Evolutionary conservation across 92 coral and sea anemone genomes (phyloP).

Genomic region (Epizoanthus rinbou): DNA sequence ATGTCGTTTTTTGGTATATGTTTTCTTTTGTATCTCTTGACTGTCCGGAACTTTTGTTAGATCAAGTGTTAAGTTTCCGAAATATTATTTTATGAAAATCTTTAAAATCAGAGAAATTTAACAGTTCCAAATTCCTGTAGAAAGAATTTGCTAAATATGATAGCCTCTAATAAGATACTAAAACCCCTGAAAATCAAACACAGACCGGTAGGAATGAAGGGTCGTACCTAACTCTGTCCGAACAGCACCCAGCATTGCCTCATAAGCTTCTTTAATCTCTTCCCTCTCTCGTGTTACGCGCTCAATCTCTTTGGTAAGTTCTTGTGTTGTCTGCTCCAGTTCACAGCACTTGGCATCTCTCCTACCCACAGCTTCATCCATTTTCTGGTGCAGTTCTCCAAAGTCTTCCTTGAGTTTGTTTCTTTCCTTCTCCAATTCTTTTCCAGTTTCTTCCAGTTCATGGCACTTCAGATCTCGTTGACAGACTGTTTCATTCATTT

Average conservation of each 20-base stretch:
- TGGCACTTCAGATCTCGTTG: conserved; percentile 34
- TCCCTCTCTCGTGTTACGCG: conserved; percentile 53
- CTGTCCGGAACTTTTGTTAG: no score
- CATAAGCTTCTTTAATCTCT: conserved; percentile 64
- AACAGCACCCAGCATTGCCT: conserved; percentile 65
- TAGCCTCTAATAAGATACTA: no score
- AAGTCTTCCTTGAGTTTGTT: conserved; percentile 41
- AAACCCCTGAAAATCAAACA: no score
- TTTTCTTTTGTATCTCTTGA: no score
- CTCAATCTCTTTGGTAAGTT: conserved; percentile 40
- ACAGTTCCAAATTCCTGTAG: no score
- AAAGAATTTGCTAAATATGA: no score
- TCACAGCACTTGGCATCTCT: conserved; percentile 38
- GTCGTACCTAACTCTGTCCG: conserved; percentile 67
- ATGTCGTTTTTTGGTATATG: no score
- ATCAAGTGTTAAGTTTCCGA: no score
- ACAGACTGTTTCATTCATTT: background rate
- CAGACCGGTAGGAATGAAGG: no score
- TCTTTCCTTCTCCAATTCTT: background rate
- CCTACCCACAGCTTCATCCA: conserved; percentile 44
- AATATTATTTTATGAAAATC: no score
- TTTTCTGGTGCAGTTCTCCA: conserved; percentile 47
- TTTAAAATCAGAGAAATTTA: no score
- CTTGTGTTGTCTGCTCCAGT: conserved; percentile 45
- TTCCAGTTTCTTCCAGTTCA: background rate